These are phyloP conservation scores for Siniperca scherzeri DNA, from an alignment of 2,797 vertebrate species.

Conservation along the genomic window DNA sequence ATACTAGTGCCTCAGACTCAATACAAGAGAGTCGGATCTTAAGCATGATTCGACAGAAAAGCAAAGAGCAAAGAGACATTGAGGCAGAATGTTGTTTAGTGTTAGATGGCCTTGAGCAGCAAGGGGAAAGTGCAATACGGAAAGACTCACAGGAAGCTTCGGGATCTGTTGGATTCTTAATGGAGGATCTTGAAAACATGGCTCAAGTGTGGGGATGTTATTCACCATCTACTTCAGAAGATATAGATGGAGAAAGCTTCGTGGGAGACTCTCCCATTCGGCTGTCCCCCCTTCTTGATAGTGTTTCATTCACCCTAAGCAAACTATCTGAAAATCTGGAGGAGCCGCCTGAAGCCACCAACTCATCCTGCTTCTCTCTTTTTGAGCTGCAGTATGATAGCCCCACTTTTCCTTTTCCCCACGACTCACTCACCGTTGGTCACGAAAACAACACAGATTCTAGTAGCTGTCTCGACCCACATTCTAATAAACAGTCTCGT, in stretches of 20 bases:
- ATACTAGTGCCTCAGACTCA: constrained; percentile 99
- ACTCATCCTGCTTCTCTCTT: constrained; percentile 96
- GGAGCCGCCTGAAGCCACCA: constrained; percentile 90
- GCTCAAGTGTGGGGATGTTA: constrained; percentile 98
- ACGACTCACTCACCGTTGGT: constrained; percentile 91
- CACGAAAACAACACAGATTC: constrained; percentile 92
- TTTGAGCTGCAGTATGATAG: constrained; percentile 99
- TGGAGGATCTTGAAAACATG: constrained; percentile 94
- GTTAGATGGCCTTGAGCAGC: constrained; percentile 97
- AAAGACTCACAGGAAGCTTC: constrained; percentile 91
- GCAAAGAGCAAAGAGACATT: constrained; percentile 93
- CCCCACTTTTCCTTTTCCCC: constrained; percentile 95
- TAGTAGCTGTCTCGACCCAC: constrained; percentile 93
- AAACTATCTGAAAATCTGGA: constrained; percentile 89
- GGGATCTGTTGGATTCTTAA: constrained; percentile 92
- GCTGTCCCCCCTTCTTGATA: constrained; percentile 92
- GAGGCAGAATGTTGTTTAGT: constrained; percentile 98
- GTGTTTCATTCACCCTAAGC: constrained; percentile 90
- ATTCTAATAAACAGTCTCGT: constrained; percentile 98
- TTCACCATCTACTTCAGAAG: constrained; percentile 96
- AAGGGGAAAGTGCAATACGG: constrained; percentile 99
- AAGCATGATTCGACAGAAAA: constrained; percentile 99
- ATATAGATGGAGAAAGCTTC: constrained; percentile 97
- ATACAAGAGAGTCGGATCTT: constrained; percentile 99
- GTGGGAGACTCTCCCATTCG: constrained; percentile 93